Evolutionary conservation across 2,797 vertebrate genomes (phyloP), one percentile per base, ranked within the genome.

Genomic region (Meriones psammophilus): DNA sequence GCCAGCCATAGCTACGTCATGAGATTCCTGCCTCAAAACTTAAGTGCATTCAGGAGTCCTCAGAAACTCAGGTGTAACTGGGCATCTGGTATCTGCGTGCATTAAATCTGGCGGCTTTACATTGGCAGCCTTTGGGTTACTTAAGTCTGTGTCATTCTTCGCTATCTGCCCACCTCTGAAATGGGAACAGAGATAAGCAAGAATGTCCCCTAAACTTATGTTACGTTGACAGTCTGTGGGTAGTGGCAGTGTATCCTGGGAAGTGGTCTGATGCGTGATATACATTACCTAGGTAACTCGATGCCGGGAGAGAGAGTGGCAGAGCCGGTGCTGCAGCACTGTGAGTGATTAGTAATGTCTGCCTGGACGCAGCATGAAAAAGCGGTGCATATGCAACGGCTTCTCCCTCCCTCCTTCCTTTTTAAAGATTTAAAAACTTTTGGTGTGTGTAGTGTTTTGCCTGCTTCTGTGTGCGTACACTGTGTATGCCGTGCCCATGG

Each of bases 301-400:
- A 36, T 42, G 22, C 18, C 46, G 39, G 66, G 58, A 64, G 20
- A 26, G 66, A n/a, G 22, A 30, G 22, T 18, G 15, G 30, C 13
- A 1, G 73, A 56, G n/a, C 36, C 6, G 17, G 24, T 8, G n/a
- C 88, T 69, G 26, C 15, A 66, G 39, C 79, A 10, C 50, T 50
- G 50, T 50, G 50, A 50, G 50, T 5, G 26, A 87, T 83, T 83
- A 64, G 26, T 33, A 58, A 89, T 86, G 88, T 26, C 95, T 92
- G 62, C 76, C 58, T 77, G 87, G 78, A 8, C 22, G 2, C 50
- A 69, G 39, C 5, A 12, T 1, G 46, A 50, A 60, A 54, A 80
- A 30, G 5, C 28, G 22, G 30, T 3, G 7, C 3, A 0, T 8
- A 4, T 18, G 9, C 28, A 42, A 14, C 56, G 85, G 58, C 8